Evolutionary conservation across 1,140 invertebrate species (phyloP), one percentile per base, ranked within the genome.

Genomic region (Bombus haemorrhoidalis): DNA sequence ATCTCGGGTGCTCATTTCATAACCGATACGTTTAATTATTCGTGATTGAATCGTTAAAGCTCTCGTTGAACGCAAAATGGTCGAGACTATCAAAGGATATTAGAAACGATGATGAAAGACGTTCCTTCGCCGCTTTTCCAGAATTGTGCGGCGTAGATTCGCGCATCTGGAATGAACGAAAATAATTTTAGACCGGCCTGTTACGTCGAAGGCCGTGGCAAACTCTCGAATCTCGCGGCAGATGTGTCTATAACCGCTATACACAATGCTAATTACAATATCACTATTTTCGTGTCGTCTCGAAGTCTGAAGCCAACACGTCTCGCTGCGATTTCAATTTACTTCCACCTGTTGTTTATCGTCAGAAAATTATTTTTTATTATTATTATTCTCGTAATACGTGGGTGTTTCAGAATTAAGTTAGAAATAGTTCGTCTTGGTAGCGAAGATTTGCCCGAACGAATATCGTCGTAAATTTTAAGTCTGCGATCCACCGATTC

Each of bases 201-300:
- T 84, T 79, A 43, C 83, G 83, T 72, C 53, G 76, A 84, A 84
- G 83, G 83, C 76, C 76, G 83, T 79, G 83, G 66, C 83, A 84
- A 84, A 39, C 37, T 62, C 25, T 43, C 39, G 76, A 62, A 71
- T 80, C 62, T n/a, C 32, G 28, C 73, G 41, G 72, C 22, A n/a
- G 12, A 53, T 76, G 6, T 37, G 43, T 37, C 9, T 59, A 62
- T n/a, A 37, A 69, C 76, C 1, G 22, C 39, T 64, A 47, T 80
- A 84, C 75, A 84, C 68, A 72, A 62, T 47, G 53, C 76, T 34
- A 84, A 84, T 84, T 80, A 84, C 68, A 80, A 80, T 84, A 84
- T 84, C 76, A 62, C 83, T 79, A 84, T 84, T 84, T 80, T 79
- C 76, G 83, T 72, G 62, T 32, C 53, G 22, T 32, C 66, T 47